A percentile compares a stretch with the other conserved stretches of the same genome.
Evolutionary conservation across 2,888 invertebrate genomes (phyloP).

Genomic region (Caenorhabditis wallacei): DNA sequence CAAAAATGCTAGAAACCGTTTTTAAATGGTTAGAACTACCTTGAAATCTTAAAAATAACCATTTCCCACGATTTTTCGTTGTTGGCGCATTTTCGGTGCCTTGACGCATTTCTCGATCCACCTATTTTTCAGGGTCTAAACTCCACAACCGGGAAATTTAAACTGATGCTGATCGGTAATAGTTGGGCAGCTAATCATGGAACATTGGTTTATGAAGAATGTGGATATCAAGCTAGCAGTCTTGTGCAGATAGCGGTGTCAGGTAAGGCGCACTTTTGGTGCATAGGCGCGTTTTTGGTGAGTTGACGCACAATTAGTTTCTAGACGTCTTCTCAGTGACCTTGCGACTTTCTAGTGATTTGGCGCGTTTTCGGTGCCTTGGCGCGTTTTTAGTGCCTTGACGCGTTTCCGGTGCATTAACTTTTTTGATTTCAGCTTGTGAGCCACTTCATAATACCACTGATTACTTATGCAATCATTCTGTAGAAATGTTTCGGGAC

Average conservation of each 20-base stretch:
- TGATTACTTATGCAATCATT: neutral
- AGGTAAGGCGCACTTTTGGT: neutral
- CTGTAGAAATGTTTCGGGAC: neutral
- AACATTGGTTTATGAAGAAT: constrained; percentile 12
- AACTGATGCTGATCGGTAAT: neutral
- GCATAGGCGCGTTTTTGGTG: no score
- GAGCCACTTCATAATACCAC: constrained; percentile 25
- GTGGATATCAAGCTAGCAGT: neutral
- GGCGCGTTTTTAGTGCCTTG: no score
- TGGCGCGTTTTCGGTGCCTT: constrained; percentile 1
- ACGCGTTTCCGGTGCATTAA: neutral
- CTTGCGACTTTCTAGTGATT: no score
- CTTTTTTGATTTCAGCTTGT: neutral
- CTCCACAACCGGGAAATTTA: neutral
- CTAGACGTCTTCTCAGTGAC: no score
- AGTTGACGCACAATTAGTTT: no score
- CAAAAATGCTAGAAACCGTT: no score
- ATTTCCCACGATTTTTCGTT: neutral
- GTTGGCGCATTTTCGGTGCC: constrained; percentile 10
- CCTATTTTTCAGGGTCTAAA: neutral
- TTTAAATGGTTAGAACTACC: no score
- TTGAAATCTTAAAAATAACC: no score
- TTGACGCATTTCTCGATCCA: neutral
- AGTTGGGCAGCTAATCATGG: neutral
- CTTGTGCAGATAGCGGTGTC: neutral